Evolutionary conservation across 2,888 invertebrate species (phyloP), one percentile per base, ranked within the genome.

Genomic region (Mechanitis mazaeus): DNA sequence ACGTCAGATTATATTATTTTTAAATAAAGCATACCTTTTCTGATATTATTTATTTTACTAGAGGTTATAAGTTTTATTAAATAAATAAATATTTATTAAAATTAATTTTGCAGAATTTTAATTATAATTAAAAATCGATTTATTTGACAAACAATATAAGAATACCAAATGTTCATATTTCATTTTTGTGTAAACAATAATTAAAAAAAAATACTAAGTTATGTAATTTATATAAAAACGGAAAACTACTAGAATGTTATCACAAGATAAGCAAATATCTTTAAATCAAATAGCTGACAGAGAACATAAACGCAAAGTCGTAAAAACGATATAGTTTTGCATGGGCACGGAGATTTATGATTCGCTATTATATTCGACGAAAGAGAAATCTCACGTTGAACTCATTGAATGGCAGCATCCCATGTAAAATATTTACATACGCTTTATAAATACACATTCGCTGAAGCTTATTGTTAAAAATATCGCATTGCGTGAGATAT

Each of bases 301-400:
- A 50, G 9, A 50, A 50, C 31, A 50, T 50, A 54, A 50, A 28
- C 42, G 33, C 20, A 7, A 31, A 20, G 47, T 46, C 12, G 20
- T 47, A 47, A 57, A 53, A 58, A 46, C 7, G 38, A 50, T 50
- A 50, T 50, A 31, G 31, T 50, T 50, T 50, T 50, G 50, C 50
- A 50, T 50, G 50, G 50, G 31, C 31, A 31, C 2, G 31, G 50
- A 28, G 28, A 50, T 50, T 50, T 31, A 50, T 50, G 50, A n/a
- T 31, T 50, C 7, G 28, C 42, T 42, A 42, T 42, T 42, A 42
- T 5, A 42, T 50, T 31, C 50, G 50, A 50, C 11, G 50, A 50
- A 50, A 50, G 50, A 31, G 28, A 31, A 50, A 50, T 31, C 50
- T 11, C 31, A 47, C 47, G 50, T 50, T 31, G 31, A 50, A 31